Evolutionary conservation across 2,888 invertebrate species (phyloP), one percentile per base, ranked within the genome.

Genomic region (Eupsilia transversa): DNA sequence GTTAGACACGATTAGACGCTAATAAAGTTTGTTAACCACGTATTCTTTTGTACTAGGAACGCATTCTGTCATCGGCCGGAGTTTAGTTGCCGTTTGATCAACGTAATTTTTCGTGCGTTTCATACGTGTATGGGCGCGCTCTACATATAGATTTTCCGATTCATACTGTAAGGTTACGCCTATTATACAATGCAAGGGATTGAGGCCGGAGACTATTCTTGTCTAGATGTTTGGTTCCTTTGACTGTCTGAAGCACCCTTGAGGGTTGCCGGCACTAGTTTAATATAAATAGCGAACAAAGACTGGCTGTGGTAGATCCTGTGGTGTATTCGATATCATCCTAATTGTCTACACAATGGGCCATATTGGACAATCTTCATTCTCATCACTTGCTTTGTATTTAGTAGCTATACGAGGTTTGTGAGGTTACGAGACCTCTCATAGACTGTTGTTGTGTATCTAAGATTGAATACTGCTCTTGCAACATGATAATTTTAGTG

Each of bases 161-260:
- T 33, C n/a, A 68, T 83, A 83, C 80, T 67, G 20, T 20, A 41
- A 49, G 14, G 65, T 57, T 56, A 17, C 59, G 27, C 35, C 27
- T 69, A 27, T 57, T 67, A 78, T 30, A 83, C 74, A 83, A 74
- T 65, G 46, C 66, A 57, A 74, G 56, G 67, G 54, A 80, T 82
- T 75, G 46, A 74, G 68, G 64, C 71, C 61, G 69, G 56, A 57
- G 60, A 41, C 76, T 72, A 76, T 71, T 72, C 81, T 69, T 76
- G 81, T 76, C 66, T 75, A 75, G 76, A 66, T 80, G 72, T 82
- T 81, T 84, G 80, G 56, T 75, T 38, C 74, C 67, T 64, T 54
- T 72, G 80, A 65, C 65, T 74, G 68, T 61, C 64, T 79, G 49
- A 61, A 75, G 84, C 69, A 76, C 71, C 76, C 82, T 69, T 64